Base-by-base conservation (phyloP, 2,113 vertebrate genomes). In the Gobiocypris rarus region DNA sequence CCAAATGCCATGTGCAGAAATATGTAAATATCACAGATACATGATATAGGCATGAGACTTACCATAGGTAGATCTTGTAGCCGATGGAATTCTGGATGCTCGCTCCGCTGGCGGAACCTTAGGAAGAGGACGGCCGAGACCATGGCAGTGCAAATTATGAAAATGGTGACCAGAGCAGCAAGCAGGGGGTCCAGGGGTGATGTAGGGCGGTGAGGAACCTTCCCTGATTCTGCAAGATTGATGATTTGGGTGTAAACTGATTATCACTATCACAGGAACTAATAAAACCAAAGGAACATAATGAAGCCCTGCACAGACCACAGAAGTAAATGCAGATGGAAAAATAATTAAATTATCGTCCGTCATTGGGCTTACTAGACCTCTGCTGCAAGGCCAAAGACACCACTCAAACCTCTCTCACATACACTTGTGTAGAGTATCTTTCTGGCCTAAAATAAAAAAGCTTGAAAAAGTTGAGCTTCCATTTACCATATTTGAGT, bases 1-100 rank as follows among this genome's bases (percentile, higher is more conserved):
- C 19, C 1, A 7, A 76, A 58, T 59, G 31, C 31, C 6, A 4
- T 54, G 17, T 8, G 52, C 17, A 22, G 52, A 54, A 54, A 54
- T 54, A 22, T 54, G 5, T 22, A 54, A 54, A 22, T 9, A 22
- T 54, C 52, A 17, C 8, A 54, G 52, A 54, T 54, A 22, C 8
- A 19, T 54, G 52, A 54, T 22, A 54, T 22, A 6, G 31, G 26
- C 28, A 4, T 43, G 14, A 63, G 24, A 48, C 89, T 92, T 74
- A 95, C 94, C 95, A 95, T 95, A 65, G 95, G 94, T 3, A 95
- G 89, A 75, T 95, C 95, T 85, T 97, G 96, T 82, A 97, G 93
- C 19, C 96, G 94, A 28, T 96, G 94, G 89, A 97, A 97, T 75
- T 96, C 96, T 14, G 95, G 94, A 86, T 93, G 94, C 86, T 90